Conservation (phyloP, 2,113 vertebrate species). For the Petaurus breviceps region DNA sequence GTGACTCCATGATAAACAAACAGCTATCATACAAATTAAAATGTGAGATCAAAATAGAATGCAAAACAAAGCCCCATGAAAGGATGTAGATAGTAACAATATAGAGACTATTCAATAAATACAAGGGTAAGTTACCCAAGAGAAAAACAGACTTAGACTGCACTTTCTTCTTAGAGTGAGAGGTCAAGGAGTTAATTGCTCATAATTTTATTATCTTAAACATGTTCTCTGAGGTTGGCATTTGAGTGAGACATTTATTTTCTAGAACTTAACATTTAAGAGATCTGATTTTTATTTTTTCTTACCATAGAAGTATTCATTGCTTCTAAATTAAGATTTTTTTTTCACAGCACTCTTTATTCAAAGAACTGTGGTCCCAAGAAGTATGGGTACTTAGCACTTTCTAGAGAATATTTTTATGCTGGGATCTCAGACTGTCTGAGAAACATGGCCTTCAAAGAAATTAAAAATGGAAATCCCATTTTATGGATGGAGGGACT, state of each 20-base stretch:
- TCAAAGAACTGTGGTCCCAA: neutral
- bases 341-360: constrained; percentile 34
- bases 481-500: neutral
- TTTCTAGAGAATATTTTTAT: neutral
- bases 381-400: neutral
- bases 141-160: neutral
- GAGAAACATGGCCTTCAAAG: neutral
- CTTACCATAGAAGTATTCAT: constrained; percentile 6
- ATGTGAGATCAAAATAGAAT: neutral
- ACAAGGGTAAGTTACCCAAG: neutral
- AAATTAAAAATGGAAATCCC: neutral
- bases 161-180: neutral
- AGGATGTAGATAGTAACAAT: neutral
- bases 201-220: neutral
- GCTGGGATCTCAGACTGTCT: neutral
- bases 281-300: neutral
- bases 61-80: neutral
- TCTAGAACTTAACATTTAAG: neutral
- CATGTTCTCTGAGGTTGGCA: constrained; percentile 7
- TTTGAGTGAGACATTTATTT: neutral
- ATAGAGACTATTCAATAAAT: neutral
- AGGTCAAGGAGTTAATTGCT: neutral
- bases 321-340: constrained; percentile 3
- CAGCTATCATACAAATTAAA: neutral
- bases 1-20: neutral